These are phyloP conservation scores for Siderastrea radians DNA, from an alignment of 92 coral and sea anemone species.

Conservation along the genomic window DNA sequence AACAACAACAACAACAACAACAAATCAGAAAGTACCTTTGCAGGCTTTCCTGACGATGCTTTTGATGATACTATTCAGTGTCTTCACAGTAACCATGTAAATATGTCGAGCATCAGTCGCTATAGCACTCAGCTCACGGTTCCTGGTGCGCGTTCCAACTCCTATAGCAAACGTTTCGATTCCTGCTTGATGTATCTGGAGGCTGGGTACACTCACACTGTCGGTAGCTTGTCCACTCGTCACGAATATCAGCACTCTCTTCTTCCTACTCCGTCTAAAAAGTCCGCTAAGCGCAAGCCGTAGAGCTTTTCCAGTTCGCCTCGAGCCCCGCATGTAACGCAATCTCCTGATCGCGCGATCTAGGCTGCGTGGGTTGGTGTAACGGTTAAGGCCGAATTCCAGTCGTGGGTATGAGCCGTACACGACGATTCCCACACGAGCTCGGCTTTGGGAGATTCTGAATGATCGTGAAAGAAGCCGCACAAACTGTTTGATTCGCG, in stretches of 20 bases:
- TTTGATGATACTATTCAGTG: slow-evolving; percentile 59
- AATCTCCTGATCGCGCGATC: slow-evolving; percentile 60
- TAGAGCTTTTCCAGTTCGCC: slow-evolving; percentile 73
- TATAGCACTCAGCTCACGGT: slow-evolving; percentile 69
- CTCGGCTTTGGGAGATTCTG: slow-evolving; percentile 60
- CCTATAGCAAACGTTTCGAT: slow-evolving; percentile 82
- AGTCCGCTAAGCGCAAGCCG: slow-evolving; percentile 28
- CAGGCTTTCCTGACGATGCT: slow-evolving; percentile 74
- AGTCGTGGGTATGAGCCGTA: slow-evolving; percentile 67
- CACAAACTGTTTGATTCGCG: slow-evolving; percentile 69
- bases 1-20: not conserved
- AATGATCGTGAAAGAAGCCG: slow-evolving; percentile 63
- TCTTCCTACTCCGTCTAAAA: slow-evolving; percentile 48
- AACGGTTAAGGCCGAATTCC: slow-evolving; percentile 64
- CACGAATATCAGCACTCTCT: slow-evolving; percentile 54
- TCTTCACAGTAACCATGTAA: slow-evolving; percentile 64
- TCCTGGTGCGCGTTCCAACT: slow-evolving; percentile 48
- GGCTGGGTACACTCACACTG: slow-evolving; percentile 66
- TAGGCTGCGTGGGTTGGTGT: slow-evolving; percentile 54
- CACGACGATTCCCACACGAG: slow-evolving; percentile 75
- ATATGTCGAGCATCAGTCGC: slow-evolving; percentile 76
- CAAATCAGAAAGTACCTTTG: slow-evolving; percentile 47
- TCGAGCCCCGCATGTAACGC: slow-evolving; percentile 69
- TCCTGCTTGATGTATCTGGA: slow-evolving; percentile 64
- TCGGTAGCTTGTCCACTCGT: slow-evolving; percentile 76